Base-by-base conservation (phyloP, 1,140 invertebrate genomes). In the Tachypleus tridentatus region DNA sequence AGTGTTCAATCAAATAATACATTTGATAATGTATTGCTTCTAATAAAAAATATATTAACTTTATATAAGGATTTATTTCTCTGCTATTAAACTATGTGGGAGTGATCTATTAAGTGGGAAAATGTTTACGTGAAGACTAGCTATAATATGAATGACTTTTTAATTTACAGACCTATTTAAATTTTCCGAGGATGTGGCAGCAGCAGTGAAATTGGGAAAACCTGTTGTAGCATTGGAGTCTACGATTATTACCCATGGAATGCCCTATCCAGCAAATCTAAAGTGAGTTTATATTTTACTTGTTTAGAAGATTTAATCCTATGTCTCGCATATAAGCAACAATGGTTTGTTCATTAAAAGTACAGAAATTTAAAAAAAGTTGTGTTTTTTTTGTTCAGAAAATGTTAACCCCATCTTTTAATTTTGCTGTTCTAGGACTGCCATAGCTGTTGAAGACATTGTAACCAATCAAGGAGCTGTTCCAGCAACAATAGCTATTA, bases 191-290 rank as follows among this genome's bases (percentile, higher is more conserved):
- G 68, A 67, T 72, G 83, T 90, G 56, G 68, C 66, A 8, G 60
- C 73, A 47, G 86, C 85, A 7, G 78, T 86, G 51, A 73, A 75
- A 57, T 78, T 79, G 61, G 74, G 77, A 4, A 74, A 80, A 68
- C 86, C 92, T 3, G 82, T 98, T 61, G 92, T 99, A 5, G 94
- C 95, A 4, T 77, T 99, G 67, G 97, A 99, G 80, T 95, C 92
- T 9, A 95, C 97, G 4, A 96, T 99, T 60, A 93, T 99, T 57
- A 98, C 95, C 3, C 97, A 99, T 80, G 97, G 97, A 57, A 94
- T 99, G 88, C 95, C 96, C 0, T 90, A 86, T 79, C 97, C 97
- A 1, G 77, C 88, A 53, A 99, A 99, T 80, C 79, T 96, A 58
- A 77, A 87, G 81, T 82, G 74, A 72, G 70, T 66, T 52, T 29